Percentiles rank a stretch among this genome's conserved stretches.
These are phyloP conservation scores for Nycticryphes semicollaris DNA, from an alignment of 2,113 vertebrate species.

Conservation along the genomic window DNA sequence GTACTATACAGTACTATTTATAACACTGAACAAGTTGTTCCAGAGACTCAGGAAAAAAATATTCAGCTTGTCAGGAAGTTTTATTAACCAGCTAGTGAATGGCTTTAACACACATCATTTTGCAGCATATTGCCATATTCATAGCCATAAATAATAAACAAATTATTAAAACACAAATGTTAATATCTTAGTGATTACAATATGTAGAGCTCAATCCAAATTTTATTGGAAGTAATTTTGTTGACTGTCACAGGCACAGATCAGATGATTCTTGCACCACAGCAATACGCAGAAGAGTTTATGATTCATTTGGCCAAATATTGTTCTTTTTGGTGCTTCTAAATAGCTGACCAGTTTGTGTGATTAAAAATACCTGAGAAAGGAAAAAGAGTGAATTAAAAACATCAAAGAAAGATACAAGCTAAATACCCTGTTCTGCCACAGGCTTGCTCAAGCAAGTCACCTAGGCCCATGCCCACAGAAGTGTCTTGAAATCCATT, in stretches of 20 bases:
- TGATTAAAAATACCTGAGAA: slow-evolving; percentile 48
- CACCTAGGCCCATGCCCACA: not conserved
- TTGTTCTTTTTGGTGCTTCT: slow-evolving; percentile 1
- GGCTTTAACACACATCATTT: not conserved
- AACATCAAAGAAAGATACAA: not conserved
- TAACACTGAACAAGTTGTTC: not conserved
- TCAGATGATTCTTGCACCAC: not conserved
- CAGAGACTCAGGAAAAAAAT: not conserved
- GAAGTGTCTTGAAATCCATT: not conserved
- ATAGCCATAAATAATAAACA: not conserved
- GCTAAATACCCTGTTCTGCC: not conserved
- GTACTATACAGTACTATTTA: not conserved
- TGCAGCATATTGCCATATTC: not conserved
- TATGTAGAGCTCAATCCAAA: not conserved
- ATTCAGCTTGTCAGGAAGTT: not conserved
- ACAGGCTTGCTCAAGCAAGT: not conserved
- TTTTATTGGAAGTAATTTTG: not conserved
- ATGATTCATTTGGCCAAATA: not conserved
- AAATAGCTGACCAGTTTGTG: not conserved
- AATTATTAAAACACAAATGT: not conserved
- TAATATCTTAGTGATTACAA: not conserved
- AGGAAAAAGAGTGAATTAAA: not conserved
- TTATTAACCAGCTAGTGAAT: not conserved
- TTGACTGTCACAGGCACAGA: not conserved
- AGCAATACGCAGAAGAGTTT: not conserved